Evolutionary conservation across 2,113 vertebrate genomes (phyloP), one percentile per base, ranked within the genome.

Genomic region (Hucho hucho): DNA sequence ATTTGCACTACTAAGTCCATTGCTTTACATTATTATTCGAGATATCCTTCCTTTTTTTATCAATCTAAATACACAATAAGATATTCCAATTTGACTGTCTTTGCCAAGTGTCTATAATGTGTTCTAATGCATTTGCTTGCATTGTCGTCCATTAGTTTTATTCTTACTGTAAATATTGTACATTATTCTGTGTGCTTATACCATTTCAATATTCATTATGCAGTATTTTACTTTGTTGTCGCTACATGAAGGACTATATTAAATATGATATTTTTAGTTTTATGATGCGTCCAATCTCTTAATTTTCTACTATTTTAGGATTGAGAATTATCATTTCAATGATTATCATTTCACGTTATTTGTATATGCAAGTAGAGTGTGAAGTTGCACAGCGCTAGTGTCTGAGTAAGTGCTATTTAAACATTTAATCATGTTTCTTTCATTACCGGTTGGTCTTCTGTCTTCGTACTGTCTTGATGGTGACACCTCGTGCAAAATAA

Each of bases 101-200:
- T 28, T 65, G 24, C 24, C 64, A 3, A 24, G 32, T 9, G 28
- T 24, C 20, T 46, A 67, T 20, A 11, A 9, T 32, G 28, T 69
- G 32, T 32, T 32, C 1, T 43, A 46, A 69, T n/a, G 9, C 20
- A 46, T 9, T 22, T 24, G 28, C 26, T n/a, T 37, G 7, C 32
- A 32, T 69, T 24, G 20, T 46, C 6, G 3, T 66, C 11, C 18
- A 2, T 73, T 61, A 3, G 6, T 29, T 22, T 69, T 47, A 24
- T 46, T 16, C 28, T 9, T 65, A 29, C 58, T 76, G 69, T 77
- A 64, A 47, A 77, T 77, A 73, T 67, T 77, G 70, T 68, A 72
- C 59, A 73, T 73, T 58, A 61, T 61, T 67, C 63, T 12, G 58
- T 26, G 56, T 53, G 24, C 37, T 43, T 43, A 43, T 43, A 43